Evolutionary conservation across 2,113 vertebrate species (phyloP).

Genomic region (Dromaius novaehollandiae): DNA sequence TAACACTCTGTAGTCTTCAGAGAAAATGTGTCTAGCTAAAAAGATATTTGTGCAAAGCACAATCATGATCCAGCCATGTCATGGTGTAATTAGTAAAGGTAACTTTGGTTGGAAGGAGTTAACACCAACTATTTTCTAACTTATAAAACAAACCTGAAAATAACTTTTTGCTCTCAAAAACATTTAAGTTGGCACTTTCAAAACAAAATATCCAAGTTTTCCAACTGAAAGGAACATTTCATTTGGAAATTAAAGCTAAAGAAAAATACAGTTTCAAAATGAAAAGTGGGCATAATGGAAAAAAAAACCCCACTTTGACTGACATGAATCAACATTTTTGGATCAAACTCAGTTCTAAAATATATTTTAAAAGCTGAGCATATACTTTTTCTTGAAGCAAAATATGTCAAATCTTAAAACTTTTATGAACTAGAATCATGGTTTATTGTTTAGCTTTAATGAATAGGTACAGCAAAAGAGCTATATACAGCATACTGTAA

Average conservation of each 20-base stretch:
- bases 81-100: not conserved
- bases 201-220: not conserved
- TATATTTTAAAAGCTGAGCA: not conserved
- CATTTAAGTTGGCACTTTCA: not conserved
- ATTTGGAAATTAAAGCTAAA: not conserved
- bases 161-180: not conserved
- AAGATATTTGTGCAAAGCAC: not conserved
- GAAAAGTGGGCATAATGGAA: not conserved
- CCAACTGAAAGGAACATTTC: not conserved
- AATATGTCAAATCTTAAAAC: not conserved
- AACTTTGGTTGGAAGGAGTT: not conserved
- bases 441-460: not conserved
- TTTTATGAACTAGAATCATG: not conserved
- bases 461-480: not conserved
- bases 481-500: not conserved
- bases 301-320: not conserved
- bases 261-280: not conserved
- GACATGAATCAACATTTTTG: not conserved
- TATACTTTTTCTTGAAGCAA: not conserved
- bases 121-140: not conserved
- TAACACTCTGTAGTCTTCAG: not conserved
- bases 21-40: not conserved
- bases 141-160: not conserved
- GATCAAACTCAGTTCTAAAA: not conserved
- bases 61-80: not conserved